phyloP scores from a whole-genome alignment of 1,140 invertebrate species.

The Dreissena rostriformis region DNA sequence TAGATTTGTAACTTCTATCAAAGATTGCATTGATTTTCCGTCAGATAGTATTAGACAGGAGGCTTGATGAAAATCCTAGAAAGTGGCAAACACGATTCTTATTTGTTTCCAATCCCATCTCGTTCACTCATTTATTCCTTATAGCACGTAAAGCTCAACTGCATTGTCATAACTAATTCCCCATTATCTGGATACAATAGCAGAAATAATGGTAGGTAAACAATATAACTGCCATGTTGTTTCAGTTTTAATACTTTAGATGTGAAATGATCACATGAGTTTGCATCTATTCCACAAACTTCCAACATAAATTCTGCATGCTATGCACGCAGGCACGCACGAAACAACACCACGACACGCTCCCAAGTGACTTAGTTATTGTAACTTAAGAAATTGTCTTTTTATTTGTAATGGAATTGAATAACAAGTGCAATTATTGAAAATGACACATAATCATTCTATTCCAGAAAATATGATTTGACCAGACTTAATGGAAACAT shows the following conservation, averaged over 20 bases:
- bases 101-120: conserved; percentile 54
- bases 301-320: no score
- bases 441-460: no score
- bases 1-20: conserved; percentile 49
- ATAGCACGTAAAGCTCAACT: conserved; percentile 35
- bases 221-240: conserved; percentile 21
- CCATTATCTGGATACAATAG: conserved; percentile 10
- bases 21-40: conserved; percentile 55
- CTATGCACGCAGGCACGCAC: no score
- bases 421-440: no score
- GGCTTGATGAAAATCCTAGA: conserved; percentile 53
- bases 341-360: no score
- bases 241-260: conserved; percentile 39
- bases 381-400: no score
- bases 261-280: conserved; percentile 18
- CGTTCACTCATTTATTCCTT: conserved; percentile 18
- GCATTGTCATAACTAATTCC: conserved; percentile 33
- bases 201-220: conserved; percentile 37
- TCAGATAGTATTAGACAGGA: conserved; percentile 53
- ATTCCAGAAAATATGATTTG: no score
- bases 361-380: no score
- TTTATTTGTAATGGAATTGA: no score
- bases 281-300: neutral
- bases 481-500: no score
- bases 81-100: conserved; percentile 54